Evolutionary conservation across 2,888 invertebrate species (phyloP).

Genomic region (Matsumyia berberina): DNA sequence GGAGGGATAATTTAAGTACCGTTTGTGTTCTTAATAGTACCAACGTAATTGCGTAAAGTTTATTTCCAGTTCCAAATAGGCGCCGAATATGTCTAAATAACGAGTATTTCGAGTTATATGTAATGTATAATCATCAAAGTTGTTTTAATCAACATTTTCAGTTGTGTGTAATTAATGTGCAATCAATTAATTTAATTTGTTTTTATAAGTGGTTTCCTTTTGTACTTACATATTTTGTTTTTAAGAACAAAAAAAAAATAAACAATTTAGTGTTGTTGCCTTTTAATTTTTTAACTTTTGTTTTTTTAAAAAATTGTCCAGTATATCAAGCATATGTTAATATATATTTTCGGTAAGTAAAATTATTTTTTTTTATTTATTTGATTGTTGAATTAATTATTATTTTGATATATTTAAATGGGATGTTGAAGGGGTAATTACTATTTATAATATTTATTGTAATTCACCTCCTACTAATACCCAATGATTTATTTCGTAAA

Average conservation of each 20-base stretch:
- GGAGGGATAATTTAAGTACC: slow-evolving; percentile 6
- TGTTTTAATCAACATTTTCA: slow-evolving; percentile 58
- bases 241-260: slow-evolving; percentile 43
- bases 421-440: slow-evolving; percentile 77
- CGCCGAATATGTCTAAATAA: slow-evolving; percentile 22
- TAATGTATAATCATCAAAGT: slow-evolving; percentile 45
- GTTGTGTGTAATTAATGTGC: slow-evolving; percentile 70
- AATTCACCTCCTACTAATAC: slow-evolving; percentile 64
- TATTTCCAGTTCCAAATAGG: neutral
- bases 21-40: slow-evolving; percentile 9
- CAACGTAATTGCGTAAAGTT: slow-evolving; percentile 18
- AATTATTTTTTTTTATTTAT: slow-evolving; percentile 76
- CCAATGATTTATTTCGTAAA: slow-evolving; percentile 52
- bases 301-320: slow-evolving; percentile 58
- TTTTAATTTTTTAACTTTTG: slow-evolving; percentile 57
- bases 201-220: slow-evolving; percentile 65
- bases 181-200: slow-evolving; percentile 55
- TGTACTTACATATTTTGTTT: slow-evolving; percentile 50
- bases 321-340: slow-evolving; percentile 68
- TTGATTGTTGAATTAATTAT: slow-evolving; percentile 61
- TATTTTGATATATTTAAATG: slow-evolving; percentile 50
- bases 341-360: slow-evolving; percentile 77
- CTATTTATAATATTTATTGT: slow-evolving; percentile 72
- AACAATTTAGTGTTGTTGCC: slow-evolving; percentile 70
- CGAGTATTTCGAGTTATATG: slow-evolving; percentile 17